These are phyloP conservation scores for Agrenia bidenticulata DNA, from an alignment of 2,888 invertebrate species.

Conservation along the genomic window DNA sequence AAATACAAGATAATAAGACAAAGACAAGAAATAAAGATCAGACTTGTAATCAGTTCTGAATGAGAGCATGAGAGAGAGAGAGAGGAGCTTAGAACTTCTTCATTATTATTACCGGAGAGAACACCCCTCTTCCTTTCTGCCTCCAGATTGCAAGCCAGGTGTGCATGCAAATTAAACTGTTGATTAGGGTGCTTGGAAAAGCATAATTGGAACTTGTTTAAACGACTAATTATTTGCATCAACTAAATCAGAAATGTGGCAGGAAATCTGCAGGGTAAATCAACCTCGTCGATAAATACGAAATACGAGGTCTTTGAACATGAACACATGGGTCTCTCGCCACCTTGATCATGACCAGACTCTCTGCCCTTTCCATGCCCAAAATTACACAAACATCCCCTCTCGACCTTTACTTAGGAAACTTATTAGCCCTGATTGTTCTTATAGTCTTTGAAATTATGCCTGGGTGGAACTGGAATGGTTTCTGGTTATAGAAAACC, in stretches of 20 bases:
- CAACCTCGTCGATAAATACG: not conserved
- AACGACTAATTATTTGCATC: slow-evolving; percentile 5
- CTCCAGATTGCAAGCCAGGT: slow-evolving; percentile 9
- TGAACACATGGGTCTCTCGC: too few species aligned
- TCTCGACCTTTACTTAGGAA: too few species aligned
- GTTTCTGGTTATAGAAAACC: too few species aligned
- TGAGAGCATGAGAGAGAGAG: slow-evolving; percentile 10
- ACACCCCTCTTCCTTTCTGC: too few species aligned
- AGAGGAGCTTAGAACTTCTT: slow-evolving; percentile 10
- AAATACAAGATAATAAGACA: slow-evolving; percentile 19
- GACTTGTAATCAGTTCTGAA: slow-evolving; percentile 22
- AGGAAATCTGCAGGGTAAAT: not conserved
- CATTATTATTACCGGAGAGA: not conserved
- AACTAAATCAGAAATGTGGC: not conserved
- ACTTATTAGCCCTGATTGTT: too few species aligned
- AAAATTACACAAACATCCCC: too few species aligned
- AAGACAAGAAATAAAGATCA: slow-evolving; percentile 15
- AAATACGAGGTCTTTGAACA: too few species aligned
- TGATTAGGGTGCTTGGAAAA: slow-evolving; percentile 9
- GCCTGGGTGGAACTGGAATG: too few species aligned
- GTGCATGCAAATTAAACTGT: slow-evolving; percentile 21
- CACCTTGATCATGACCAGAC: too few species aligned
- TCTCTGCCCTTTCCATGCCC: too few species aligned
- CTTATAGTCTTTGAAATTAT: too few species aligned
- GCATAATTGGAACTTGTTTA: slow-evolving; percentile 7